Evolutionary conservation across 1,140 invertebrate genomes (phyloP).

Genomic region (Drosophila punjabiensis): DNA sequence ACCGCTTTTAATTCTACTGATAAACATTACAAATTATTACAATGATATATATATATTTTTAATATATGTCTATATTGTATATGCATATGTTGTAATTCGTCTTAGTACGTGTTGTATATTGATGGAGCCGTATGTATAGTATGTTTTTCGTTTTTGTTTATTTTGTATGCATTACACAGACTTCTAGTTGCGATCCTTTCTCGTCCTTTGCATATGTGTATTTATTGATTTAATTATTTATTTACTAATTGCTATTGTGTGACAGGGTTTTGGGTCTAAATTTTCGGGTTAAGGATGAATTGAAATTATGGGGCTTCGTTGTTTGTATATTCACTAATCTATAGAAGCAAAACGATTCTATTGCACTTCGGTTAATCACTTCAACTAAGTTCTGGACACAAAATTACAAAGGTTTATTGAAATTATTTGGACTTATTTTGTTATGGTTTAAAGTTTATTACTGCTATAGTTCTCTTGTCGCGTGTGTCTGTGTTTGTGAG

Average conservation of each 20-base stretch:
- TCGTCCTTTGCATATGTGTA: slow-evolving; percentile 36
- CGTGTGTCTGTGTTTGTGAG: slow-evolving; percentile 19
- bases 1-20: slow-evolving; percentile 69
- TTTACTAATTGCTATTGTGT: slow-evolving; percentile 8
- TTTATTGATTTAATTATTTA: slow-evolving; percentile 32
- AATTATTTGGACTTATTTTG: slow-evolving; percentile 53
- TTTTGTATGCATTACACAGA: slow-evolving; percentile 45
- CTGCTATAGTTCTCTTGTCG: slow-evolving; percentile 48
- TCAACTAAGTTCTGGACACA: slow-evolving; percentile 56
- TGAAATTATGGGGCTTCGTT: slow-evolving; percentile 39
- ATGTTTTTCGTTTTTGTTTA: slow-evolving; percentile 26
- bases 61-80: slow-evolving; percentile 77
- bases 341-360: slow-evolving; percentile 64
- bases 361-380: slow-evolving; percentile 58
- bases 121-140: slow-evolving; percentile 43
- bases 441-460: slow-evolving; percentile 40
- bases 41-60: slow-evolving; percentile 75
- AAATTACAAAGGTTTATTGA: slow-evolving; percentile 42
- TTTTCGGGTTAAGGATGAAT: background rate
- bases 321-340: slow-evolving; percentile 56
- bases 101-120: slow-evolving; percentile 47
- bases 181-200: slow-evolving; percentile 42
- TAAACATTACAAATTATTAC: slow-evolving; percentile 83
- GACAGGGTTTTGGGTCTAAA: slow-evolving; percentile 17
- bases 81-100: slow-evolving; percentile 72